A percentile compares a stretch with the other conserved stretches of the same genome.
phyloP scores from a whole-genome alignment of 2,797 vertebrate species.

The Gambusia yucatana region DNA sequence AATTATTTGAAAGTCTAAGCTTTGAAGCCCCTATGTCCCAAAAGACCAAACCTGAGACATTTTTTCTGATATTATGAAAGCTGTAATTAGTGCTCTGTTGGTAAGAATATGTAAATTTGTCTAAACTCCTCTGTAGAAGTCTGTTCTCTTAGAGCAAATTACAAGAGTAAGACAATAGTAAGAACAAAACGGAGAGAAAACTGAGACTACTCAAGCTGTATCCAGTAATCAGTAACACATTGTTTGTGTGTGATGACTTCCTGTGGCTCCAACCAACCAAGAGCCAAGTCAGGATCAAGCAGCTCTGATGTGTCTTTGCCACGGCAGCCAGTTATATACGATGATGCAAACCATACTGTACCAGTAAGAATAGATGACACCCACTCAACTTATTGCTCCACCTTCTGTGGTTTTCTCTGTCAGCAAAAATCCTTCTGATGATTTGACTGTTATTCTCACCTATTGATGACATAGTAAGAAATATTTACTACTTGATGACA shows the following conservation, averaged over 20 bases:
- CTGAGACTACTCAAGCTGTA: neutral
- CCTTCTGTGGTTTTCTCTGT: conserved; percentile 25
- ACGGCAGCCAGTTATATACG: conserved; percentile 19
- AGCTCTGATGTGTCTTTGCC: conserved; percentile 26
- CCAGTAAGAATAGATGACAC: neutral
- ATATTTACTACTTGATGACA: neutral
- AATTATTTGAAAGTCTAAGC: neutral
- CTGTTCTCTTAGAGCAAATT: neutral
- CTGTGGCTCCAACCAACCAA: conserved; percentile 52
- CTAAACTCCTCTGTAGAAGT: neutral
- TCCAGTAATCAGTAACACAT: conserved; percentile 26
- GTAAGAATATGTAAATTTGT: neutral
- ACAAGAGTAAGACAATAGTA: neutral
- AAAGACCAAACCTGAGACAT: neutral
- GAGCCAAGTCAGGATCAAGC: conserved; percentile 39
- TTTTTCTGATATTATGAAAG: neutral
- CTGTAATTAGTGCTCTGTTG: neutral
- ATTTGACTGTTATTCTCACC: neutral
- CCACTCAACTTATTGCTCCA: conserved; percentile 15
- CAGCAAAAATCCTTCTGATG: neutral
- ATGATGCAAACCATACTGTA: conserved; percentile 9
- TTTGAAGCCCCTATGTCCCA: neutral
- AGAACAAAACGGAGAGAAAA: conserved; percentile 8
- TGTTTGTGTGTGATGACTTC: conserved; percentile 20
- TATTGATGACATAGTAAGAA: neutral